phyloP scores from a whole-genome alignment of 37 sponge, comb jelly and placozoan species.

The Geodia barretti region DNA sequence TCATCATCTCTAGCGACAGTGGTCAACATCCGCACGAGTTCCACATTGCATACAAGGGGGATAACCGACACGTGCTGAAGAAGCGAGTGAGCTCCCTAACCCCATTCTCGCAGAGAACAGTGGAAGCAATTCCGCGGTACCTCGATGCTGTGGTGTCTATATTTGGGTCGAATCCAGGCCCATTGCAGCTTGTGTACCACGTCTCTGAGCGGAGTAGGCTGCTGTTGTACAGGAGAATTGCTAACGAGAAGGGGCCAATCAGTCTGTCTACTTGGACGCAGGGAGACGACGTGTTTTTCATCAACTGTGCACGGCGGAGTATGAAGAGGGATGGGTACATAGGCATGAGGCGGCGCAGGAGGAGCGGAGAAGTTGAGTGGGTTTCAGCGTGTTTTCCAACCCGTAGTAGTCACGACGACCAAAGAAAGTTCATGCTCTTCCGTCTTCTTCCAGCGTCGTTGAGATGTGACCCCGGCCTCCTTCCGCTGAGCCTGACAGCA shows the following conservation, averaged over 20 bases:
- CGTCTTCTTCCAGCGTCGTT: constrained; percentile 4
- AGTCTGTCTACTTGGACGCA: constrained; percentile 12
- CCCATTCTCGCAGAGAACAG: background rate
- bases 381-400: constrained; percentile 31
- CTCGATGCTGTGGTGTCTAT: constrained; percentile 24
- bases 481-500: too few species aligned
- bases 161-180: constrained; percentile 31
- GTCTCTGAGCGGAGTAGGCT: background rate
- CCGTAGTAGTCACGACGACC: background rate
- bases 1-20: constrained; percentile 36
- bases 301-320: constrained; percentile 38
- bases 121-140: constrained; percentile 13
- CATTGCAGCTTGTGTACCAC: constrained; percentile 7
- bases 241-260: background rate
- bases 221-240: constrained; percentile 3
- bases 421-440: constrained; percentile 27
- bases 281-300: constrained; percentile 39
- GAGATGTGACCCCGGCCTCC: too few species aligned
- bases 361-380: constrained; percentile 5
- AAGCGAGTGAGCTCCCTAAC: background rate
- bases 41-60: constrained; percentile 19
- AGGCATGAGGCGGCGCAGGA: constrained; percentile 5
- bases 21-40: constrained; percentile 41
- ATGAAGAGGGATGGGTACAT: constrained; percentile 38
- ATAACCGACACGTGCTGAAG: background rate